Base-by-base conservation (phyloP, 1,140 invertebrate species). In the Drosophila kohkoa region DNA sequence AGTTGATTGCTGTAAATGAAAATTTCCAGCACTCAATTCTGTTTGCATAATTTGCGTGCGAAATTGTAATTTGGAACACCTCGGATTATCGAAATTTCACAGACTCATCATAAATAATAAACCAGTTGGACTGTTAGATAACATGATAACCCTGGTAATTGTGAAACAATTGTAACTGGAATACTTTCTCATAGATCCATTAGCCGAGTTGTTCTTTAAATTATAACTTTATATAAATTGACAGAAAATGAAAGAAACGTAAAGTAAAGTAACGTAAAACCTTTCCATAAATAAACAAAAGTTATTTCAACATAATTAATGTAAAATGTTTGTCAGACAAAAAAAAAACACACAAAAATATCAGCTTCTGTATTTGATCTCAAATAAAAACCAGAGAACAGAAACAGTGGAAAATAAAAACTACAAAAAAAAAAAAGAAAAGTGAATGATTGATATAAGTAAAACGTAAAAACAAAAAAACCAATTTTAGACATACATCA, bases 281-380 rank as follows among this genome's bases (percentile, higher is more conserved):
- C 58, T 68, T 45, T 35, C 46, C 54, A 49, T 75, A 73, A 62
- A 82, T 60, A 49, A 54, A 58, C 77, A 81, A 68, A 45, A 79
- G 63, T 73, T 86, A 81, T 78, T 72, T 58, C 74, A 63, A 70
- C 43, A 79, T 65, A 79, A 71, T 76, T 78, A 51, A 54, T 88
- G 83, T 88, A 80, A 64, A 72, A 82, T 79, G 71, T 78, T 88
- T 77, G 63, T 73, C 63, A 64, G 76, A 68, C 20, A 25, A 25
- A 25, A 25, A 20, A n/a, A 25, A 25, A 20, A 20, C 2, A 25
- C 3, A 25, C 2, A 3, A 25, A 25, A 60, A 71, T 79, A 88
- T 89, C 85, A 88, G 85, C 85, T 89, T 88, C 74, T 81, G 65
- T 68, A 82, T 88, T 77, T 80, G 80, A 88, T 88, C 85, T 89